Base-by-base conservation (phyloP, 2,113 vertebrate species). In the Myotis yumanensis region DNA sequence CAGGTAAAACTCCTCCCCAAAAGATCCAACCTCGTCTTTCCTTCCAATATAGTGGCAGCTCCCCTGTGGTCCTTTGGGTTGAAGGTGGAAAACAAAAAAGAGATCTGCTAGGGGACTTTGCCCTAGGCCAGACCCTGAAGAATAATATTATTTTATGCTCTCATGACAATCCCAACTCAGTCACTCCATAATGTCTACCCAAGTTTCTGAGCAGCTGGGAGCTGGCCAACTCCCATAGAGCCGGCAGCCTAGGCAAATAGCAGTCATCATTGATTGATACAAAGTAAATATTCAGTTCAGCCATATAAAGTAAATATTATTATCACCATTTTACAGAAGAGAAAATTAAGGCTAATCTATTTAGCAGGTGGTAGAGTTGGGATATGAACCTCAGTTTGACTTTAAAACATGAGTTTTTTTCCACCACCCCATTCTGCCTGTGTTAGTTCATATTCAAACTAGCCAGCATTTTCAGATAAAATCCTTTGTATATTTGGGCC, bases 281-380 rank as follows among this genome's bases (percentile, higher is more conserved):
- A 96, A 96, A 89, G 76, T 83, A 97, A 96, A 96, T 90, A 94
- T 72, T 88, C 96, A 94, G 82, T 64, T 64, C 54, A 69, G 89
- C 25, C 90, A 80, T 83, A 95, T 62, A 96, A 95, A 95, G 91
- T 80, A 85, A 94, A 95, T 90, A 95, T 90, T n/a, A n/a, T n/a
- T 72, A 92, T 88, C 90, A 86, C 91, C 93, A 92, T 95, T 96
- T 96, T 96, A 95, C 75, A 93, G 94, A 89, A 85, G 68, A 96
- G 77, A 93, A 96, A 92, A 96, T 84, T 82, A 90, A 97, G 69
- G 90, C 83, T 95, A 82, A 96, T 92, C 68, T 82, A 46, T 82
- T 93, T 80, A 93, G 75, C 96, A 91, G 93, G 75, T 93, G 90
- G 72, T 57, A 30, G 73, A 71, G 20, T 79, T 86, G 80, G 86